Base-by-base conservation (phyloP, 1,140 invertebrate genomes). In the Papilio glaucus region DNA sequence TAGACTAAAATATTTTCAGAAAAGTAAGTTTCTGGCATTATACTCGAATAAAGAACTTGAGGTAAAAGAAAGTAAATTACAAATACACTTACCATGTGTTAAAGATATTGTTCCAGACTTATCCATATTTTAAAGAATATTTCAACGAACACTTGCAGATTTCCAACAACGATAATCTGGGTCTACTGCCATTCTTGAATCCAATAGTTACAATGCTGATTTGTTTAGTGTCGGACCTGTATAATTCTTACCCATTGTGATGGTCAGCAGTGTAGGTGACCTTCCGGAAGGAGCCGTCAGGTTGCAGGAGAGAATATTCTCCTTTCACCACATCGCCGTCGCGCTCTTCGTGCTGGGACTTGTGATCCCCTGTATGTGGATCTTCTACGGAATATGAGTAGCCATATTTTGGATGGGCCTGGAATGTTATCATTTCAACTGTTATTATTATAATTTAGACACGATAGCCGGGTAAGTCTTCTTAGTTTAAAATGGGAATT, bases 311-410 rank as follows among this genome's bases (percentile, higher is more conserved):
- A 9, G 88, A 90, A 80, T 91, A 91, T 72, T 92, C 88, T 60
- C 94, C 94, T 80, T 94, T 93, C 10, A 94, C 90, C 7, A 92
- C 86, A 29, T 93, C 93, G 49, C 93, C 93, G 72, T 94, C 93
- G 33, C 93, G 85, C 5, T 80, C 81, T 77, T 94, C 93, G 79
- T 93, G 88, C 77, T 94, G 93, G 72, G 86, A 88, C 78, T 94
- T 93, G 79, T 92, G 84, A 83, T 94, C 92, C 12, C 92, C 92
- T 38, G 93, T 94, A 76, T 94, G 91, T 38, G 89, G 86, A 80
- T 94, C 93, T 57, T 93, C 90, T 15, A 93, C 92, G 49, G 89
- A 93, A 82, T 94, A 93, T 6, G 91, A 87, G 84, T 93, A 93
- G 9, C 85, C 85, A 77, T 94, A 94, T 83, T 93, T 91, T 9